phyloP scores from a whole-genome alignment of 1,140 invertebrate species.

The Ericerus pela region DNA sequence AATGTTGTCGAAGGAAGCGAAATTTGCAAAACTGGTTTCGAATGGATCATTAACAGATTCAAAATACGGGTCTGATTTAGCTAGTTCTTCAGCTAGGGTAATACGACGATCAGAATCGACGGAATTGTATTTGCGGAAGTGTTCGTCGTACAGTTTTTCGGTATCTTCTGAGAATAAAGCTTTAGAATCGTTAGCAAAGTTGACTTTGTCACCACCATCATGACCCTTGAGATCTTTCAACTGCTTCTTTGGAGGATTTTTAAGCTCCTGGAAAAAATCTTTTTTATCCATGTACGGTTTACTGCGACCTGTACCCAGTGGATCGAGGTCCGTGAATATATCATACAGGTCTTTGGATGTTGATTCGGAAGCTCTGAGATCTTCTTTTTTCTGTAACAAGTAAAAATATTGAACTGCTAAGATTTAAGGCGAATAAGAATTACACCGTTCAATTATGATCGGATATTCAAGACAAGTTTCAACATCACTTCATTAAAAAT shows the following conservation, averaged over 20 bases:
- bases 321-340: conserved; percentile 83
- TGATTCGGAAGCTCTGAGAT: neutral
- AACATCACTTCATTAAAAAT: too few species aligned
- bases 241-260: conserved; percentile 80
- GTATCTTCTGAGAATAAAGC: neutral
- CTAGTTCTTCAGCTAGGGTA: neutral
- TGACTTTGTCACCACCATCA: neutral
- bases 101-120: neutral
- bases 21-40: conserved; percentile 7
- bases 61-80: neutral
- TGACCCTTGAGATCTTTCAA: conserved; percentile 58
- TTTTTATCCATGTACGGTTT: conserved; percentile 87
- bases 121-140: neutral
- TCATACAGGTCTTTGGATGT: conserved; percentile 33
- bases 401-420: neutral
- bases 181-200: neutral
- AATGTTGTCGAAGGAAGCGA: neutral
- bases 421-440: too few species aligned
- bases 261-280: conserved; percentile 85
- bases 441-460: too few species aligned
- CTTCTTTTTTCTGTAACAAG: neutral
- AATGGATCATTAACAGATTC: neutral
- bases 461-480: too few species aligned
- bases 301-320: conserved; percentile 70
- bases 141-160: conserved; percentile 1